Conservation (phyloP, 2,888 invertebrate species). For the Heliconius cydno region DNA sequence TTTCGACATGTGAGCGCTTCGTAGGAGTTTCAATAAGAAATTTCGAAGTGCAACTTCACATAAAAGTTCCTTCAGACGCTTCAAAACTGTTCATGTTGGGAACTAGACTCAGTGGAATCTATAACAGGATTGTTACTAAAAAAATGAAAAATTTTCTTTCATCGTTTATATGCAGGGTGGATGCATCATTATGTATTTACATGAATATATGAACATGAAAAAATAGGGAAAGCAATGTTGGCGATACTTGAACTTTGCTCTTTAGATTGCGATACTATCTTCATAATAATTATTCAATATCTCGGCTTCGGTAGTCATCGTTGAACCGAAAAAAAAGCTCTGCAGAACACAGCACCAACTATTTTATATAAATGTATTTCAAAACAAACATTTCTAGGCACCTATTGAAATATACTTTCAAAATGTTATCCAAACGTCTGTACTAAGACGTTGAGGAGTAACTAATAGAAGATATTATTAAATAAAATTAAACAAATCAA, state of each 20-base stretch:
- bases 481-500: not conserved
- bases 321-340: no score
- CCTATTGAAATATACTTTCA: not conserved
- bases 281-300: no score
- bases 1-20: conserved; percentile 34
- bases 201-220: no score
- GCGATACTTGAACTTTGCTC: no score
- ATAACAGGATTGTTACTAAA: conserved; percentile 8
- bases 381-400: not conserved
- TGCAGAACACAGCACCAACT: no score
- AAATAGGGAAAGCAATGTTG: no score
- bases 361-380: no score
- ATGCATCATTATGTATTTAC: not conserved
- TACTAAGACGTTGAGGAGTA: no score
- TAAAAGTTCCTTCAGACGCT: conserved; percentile 26
- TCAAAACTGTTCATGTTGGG: conserved; percentile 27
- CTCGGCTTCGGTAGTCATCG: no score
- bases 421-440: no score
- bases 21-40: conserved; percentile 29
- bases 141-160: not conserved
- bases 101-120: conserved; percentile 14
- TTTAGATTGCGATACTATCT: no score
- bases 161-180: not conserved
- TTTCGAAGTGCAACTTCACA: conserved; percentile 27
- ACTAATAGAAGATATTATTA: not conserved